Percentiles rank a stretch among this genome's conserved stretches.
phyloP scores from a whole-genome alignment of 1,140 invertebrate species.

The Eriocheir sinensis region DNA sequence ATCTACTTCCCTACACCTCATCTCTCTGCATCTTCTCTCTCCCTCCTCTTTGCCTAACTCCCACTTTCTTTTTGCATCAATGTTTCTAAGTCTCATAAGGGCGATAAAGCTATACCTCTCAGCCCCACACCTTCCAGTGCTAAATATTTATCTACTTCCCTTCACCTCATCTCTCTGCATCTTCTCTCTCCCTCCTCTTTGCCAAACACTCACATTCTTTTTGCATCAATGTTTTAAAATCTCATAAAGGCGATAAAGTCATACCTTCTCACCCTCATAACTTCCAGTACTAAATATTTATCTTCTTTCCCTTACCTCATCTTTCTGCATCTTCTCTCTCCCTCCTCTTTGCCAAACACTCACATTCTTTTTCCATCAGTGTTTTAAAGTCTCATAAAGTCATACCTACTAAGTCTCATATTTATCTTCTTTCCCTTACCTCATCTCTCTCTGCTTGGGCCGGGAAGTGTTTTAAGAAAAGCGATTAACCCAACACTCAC shows the following conservation, averaged over 20 bases:
- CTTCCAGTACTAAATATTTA: not conserved
- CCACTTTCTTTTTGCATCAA: not conserved
- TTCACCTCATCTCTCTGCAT: not conserved
- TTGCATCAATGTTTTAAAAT: not conserved
- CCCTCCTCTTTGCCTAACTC: not conserved
- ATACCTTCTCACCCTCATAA: not conserved
- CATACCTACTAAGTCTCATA: not conserved
- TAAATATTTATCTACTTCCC: not conserved
- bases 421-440: not conserved
- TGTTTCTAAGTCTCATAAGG: not conserved
- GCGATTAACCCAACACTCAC: no score
- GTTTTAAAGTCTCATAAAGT: no score
- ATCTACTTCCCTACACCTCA: not conserved
- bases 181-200: not conserved
- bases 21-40: not conserved
- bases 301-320: not conserved
- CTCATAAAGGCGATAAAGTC: no score
- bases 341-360: not conserved
- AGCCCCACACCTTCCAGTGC: not conserved
- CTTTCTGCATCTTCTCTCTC: not conserved
- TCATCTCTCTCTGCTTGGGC: not conserved
- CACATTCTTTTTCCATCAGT: not conserved
- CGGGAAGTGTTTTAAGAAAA: no score
- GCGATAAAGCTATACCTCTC: not conserved
- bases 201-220: not conserved